These are phyloP conservation scores for Eubasilissa regina DNA, from an alignment of 1,140 invertebrate species.

Conservation along the genomic window DNA sequence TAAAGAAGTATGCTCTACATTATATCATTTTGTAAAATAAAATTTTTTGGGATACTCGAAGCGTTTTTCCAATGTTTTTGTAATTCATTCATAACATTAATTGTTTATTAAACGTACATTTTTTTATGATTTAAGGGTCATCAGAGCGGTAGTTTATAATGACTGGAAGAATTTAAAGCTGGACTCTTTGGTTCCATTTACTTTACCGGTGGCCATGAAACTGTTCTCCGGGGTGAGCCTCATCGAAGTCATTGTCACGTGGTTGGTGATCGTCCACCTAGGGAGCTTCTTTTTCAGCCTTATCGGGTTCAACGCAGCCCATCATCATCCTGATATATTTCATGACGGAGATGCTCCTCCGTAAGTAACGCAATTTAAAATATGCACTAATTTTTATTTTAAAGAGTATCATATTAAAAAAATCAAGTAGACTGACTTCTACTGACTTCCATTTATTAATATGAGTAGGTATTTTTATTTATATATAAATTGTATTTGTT, in stretches of 20 bases:
- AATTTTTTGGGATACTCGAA: no score
- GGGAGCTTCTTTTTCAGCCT: slow-evolving; percentile 77
- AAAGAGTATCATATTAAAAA: no score
- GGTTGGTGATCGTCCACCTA: slow-evolving; percentile 75
- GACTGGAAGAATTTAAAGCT: not conserved
- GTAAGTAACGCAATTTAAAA: slow-evolving; percentile 63
- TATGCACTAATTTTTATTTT: no score
- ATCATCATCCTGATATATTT: slow-evolving; percentile 88
- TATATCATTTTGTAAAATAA: no score
- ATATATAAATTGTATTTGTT: no score
- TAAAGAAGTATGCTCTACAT: no score
- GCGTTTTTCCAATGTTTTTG: no score
- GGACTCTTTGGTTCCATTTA: slow-evolving; percentile 42
- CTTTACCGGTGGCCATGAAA: slow-evolving; percentile 72
- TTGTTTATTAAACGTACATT: no score
- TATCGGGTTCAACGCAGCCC: slow-evolving; percentile 83
- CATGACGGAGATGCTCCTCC: slow-evolving; percentile 84
- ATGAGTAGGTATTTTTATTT: no score
- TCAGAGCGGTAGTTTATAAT: not conserved
- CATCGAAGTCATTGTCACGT: slow-evolving; percentile 67
- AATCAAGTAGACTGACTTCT: no score
- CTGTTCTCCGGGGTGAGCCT: slow-evolving; percentile 62
- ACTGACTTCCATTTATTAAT: no score
- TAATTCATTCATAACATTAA: no score
- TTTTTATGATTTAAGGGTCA: not conserved